Conservation (phyloP, 2,888 invertebrate genomes). For the Spisula subtruncata region DNA sequence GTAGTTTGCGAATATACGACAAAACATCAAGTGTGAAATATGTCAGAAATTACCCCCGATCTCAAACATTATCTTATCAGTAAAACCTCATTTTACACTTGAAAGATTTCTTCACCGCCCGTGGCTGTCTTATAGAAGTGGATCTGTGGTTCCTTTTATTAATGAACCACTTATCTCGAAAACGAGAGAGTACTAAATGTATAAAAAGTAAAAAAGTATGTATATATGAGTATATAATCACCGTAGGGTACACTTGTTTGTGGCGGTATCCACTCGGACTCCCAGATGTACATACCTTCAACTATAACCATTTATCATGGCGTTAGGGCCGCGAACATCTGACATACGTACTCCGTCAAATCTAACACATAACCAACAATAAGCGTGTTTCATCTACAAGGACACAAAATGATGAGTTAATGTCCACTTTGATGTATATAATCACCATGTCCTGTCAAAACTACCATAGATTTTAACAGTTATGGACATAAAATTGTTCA, state of each 20-base stretch:
- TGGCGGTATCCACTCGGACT: background rate
- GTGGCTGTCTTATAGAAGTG: too few species aligned
- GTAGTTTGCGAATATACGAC: too few species aligned
- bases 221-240: background rate
- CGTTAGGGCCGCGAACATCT: constrained; percentile 10
- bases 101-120: too few species aligned
- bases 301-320: constrained; percentile 27
- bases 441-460: constrained; percentile 50
- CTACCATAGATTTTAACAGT: constrained; percentile 49
- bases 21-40: too few species aligned
- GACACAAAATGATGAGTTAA: constrained; percentile 52
- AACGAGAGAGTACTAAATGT: too few species aligned
- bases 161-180: too few species aligned
- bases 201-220: too few species aligned
- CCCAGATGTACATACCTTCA: background rate
- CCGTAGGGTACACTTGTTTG: background rate
- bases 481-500: constrained; percentile 53
- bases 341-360: constrained; percentile 36
- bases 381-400: constrained; percentile 35
- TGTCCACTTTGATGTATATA: constrained; percentile 50
- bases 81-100: too few species aligned
- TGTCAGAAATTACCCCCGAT: too few species aligned
- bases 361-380: constrained; percentile 29
- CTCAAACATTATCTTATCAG: too few species aligned
- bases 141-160: too few species aligned